Base-by-base conservation (phyloP, 1,140 invertebrate genomes). In the Drosophila setifemur region DNA sequence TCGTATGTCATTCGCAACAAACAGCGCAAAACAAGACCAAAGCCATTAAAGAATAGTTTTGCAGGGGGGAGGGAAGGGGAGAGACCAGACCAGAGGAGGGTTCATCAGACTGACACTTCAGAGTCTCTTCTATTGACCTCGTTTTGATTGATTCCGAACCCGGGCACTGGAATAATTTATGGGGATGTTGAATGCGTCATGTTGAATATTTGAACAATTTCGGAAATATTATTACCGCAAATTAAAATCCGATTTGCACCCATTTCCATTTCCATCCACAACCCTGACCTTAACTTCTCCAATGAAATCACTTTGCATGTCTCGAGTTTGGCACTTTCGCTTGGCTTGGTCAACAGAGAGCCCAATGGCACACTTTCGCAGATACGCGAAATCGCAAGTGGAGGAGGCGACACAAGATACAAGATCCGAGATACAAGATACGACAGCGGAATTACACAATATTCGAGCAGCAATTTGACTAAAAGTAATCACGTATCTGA, bases 401-500 rank as follows among this genome's bases (percentile, higher is more conserved):
- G 25, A 29, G 28, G 9, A n/a, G 14, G 19, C 2, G 9, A 16
- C n/a, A n/a, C n/a, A n/a, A n/a, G n/a, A n/a, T n/a, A n/a, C n/a
- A n/a, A n/a, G n/a, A n/a, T n/a, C n/a, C n/a, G 19, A 1, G 21
- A n/a, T 28, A 14, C n/a, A 6, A 29, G 6, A n/a, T n/a, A n/a
- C n/a, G 35, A 29, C 26, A n/a, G 3, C 16, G 37, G 16, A 42
- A 37, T 77, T 77, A 61, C 61, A 77, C 74, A 78, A 77, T 64
- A 35, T 31, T 54, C 37, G 28, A 42, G 33, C 26, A 33, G 49
- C 53, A 67, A 77, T 68, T 78, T 77, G 53, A 60, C 60, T 77
- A 66, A 70, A 75, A 76, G 73, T 70, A 77, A 77, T 71, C 73
- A 77, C 73, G 68, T 67, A 64, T 64, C 57, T 49, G 50, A 75